phyloP scores from a whole-genome alignment of 2,797 vertebrate genomes.

The Harpagifer antarcticus region DNA sequence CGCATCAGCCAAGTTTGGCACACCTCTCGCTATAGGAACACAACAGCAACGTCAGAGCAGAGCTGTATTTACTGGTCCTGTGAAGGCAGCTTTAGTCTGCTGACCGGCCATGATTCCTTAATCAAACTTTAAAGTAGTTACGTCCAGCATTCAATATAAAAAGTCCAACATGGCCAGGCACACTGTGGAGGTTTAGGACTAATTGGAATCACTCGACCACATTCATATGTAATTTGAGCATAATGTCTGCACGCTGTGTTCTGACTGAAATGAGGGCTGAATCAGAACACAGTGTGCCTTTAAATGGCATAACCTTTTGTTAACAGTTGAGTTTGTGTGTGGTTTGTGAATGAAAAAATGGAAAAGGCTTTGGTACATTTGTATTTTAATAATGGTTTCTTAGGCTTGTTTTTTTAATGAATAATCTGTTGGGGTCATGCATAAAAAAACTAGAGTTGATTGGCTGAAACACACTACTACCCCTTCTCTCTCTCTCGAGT shows the following conservation, averaged over 20 bases:
- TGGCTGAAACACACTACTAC: neutral
- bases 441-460: neutral
- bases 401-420: neutral
- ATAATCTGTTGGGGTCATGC: neutral
- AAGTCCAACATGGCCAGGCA: neutral
- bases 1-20: too few species aligned
- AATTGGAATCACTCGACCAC: constrained; percentile 30
- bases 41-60: too few species aligned
- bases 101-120: constrained; percentile 25
- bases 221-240: neutral
- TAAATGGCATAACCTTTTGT: neutral
- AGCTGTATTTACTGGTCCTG: too few species aligned
- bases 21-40: too few species aligned
- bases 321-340: neutral
- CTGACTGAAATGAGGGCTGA: neutral
- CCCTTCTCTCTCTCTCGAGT: neutral
- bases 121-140: constrained; percentile 33
- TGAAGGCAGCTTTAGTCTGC: neutral
- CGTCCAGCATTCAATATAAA: constrained; percentile 27
- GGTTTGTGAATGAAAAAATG: neutral
- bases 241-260: neutral
- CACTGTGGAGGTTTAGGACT: constrained; percentile 5
- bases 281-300: neutral
- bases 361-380: neutral
- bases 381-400: neutral